Base-by-base conservation (phyloP, 2,113 vertebrate genomes). In the Pardalotus punctatus region DNA sequence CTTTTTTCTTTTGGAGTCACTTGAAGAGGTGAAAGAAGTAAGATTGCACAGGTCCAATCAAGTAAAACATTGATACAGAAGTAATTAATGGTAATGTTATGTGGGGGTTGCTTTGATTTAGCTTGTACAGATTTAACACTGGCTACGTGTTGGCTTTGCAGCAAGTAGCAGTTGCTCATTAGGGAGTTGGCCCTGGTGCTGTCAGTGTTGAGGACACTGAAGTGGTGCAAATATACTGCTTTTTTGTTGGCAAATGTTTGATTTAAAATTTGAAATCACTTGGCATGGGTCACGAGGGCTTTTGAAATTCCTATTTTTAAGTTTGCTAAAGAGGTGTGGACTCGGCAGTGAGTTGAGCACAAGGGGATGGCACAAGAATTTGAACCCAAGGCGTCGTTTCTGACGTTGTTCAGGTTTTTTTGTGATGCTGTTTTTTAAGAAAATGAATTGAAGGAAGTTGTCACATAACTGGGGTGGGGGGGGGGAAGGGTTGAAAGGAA, bases 401-500 rank as follows among this genome's bases (percentile, higher is more conserved):
- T 94, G 83, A 81, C 67, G 6, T 74, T n/a, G 82, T 60, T 77
- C 56, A 8, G 54, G 23, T 1, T 4, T 58, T 76, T 74, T 71
- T 87, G 54, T 81, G 86, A 79, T 89, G 57, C 86, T 86, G 86
- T 72, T 83, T 82, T 88, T 80, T 54, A 53, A 70, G 86, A 71
- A 66, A 86, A 86, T 94, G 69, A 97, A 94, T 94, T 94, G 89
- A 71, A 94, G 89, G 91, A 96, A 96, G 88, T 80, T 84, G 84
- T 96, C 81, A 71, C 65, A 29, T 53, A 76, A 48, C 70, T 84
- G 51, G 29, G 2, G 19, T 14, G 8, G 7, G 18, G 15, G 18
- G 18, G 56, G n/a, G 12, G 40, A 14, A 16, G 43, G 48, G 17
- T 18, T 5, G 2, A 58, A 77, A 90, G 86, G 82, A 92, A 94